Conservation (phyloP, 1,140 invertebrate species). For the Bombus sylvicola region DNA sequence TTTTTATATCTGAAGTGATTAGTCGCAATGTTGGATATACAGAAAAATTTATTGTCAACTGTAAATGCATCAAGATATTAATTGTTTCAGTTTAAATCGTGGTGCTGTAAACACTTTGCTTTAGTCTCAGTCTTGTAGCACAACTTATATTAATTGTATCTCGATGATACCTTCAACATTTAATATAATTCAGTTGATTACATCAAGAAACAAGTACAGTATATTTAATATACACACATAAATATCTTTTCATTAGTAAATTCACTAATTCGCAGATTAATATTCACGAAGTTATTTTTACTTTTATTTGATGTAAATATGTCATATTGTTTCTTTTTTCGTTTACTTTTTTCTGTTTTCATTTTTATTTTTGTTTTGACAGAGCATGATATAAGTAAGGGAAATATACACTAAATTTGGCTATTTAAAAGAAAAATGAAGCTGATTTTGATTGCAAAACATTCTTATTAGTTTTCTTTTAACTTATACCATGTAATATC, state of each 20-base stretch:
- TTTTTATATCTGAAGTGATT: constrained; percentile 68
- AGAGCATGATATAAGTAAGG: not conserved
- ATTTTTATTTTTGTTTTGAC: not conserved
- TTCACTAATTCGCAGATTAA: constrained; percentile 19
- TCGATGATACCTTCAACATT: constrained; percentile 36
- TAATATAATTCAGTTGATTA: constrained; percentile 38
- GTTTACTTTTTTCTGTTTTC: not conserved
- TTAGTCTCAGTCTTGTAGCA: constrained; percentile 52
- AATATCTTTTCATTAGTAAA: constrained; percentile 59
- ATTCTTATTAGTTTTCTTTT: not conserved
- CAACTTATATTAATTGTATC: constrained; percentile 47
- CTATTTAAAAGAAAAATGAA: not conserved
- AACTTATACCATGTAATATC: not conserved
- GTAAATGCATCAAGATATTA: constrained; percentile 59
- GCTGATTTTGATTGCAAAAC: not conserved
- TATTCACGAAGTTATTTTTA: constrained; percentile 4
- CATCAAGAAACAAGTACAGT: constrained; percentile 42
- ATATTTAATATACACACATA: constrained; percentile 38
- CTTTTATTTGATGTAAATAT: constrained; percentile 12
- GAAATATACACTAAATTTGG: not conserved
- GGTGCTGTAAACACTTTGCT: constrained; percentile 69
- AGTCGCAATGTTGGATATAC: constrained; percentile 42
- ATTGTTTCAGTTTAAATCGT: constrained; percentile 60
- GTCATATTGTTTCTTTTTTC: not conserved
- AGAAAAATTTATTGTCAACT: constrained; percentile 54